Evolutionary conservation across 2,888 invertebrate genomes (phyloP).

Genomic region (Apotomis turbidana): DNA sequence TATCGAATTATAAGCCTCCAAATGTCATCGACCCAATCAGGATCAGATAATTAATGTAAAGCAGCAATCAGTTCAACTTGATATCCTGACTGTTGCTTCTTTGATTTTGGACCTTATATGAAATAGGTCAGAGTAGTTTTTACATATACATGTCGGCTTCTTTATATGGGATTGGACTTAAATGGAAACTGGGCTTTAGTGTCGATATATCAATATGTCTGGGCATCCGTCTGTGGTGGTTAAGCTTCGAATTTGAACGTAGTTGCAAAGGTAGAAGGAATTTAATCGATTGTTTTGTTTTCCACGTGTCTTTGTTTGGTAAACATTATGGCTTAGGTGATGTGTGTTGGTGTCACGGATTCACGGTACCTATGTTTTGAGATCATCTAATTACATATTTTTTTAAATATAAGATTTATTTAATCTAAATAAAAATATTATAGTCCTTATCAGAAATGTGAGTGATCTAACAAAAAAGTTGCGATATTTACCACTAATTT

Average conservation of each 20-base stretch:
- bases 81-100: neutral
- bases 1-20: constrained; percentile 27
- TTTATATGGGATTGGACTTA: constrained; percentile 51
- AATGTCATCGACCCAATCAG: constrained; percentile 46
- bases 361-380: constrained; percentile 7
- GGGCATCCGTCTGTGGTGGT: constrained; percentile 42
- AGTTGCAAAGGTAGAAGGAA: neutral
- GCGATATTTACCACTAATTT: neutral
- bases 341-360: neutral
- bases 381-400: neutral
- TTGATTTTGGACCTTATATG: constrained; percentile 12
- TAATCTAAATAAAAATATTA: no score
- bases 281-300: neutral
- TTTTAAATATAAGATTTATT: no score
- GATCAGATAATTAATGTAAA: constrained; percentile 43
- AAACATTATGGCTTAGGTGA: constrained; percentile 6
- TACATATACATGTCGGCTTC: neutral
- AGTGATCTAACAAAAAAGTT: neutral
- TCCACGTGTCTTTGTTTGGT: constrained; percentile 23
- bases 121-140: constrained; percentile 7
- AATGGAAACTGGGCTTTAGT: constrained; percentile 57
- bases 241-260: constrained; percentile 23
- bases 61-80: constrained; percentile 10
- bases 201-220: constrained; percentile 42
- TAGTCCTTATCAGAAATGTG: no score